Evolutionary conservation across 2,888 invertebrate genomes (phyloP), one percentile per base, ranked within the genome.

Genomic region (Andrena fulva): DNA sequence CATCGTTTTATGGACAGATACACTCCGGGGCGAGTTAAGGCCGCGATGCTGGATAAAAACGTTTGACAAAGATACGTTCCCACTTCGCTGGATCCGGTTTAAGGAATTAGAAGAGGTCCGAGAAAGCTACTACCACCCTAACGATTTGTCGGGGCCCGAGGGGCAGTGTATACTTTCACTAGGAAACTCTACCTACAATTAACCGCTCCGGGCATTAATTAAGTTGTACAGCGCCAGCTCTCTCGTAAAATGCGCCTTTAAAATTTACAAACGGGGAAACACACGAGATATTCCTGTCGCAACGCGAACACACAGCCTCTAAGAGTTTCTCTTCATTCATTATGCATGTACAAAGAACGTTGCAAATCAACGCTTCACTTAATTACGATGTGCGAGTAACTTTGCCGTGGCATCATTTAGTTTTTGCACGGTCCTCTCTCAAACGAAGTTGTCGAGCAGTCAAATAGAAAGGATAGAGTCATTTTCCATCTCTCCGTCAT

Each of bases 121-220:
- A n/a, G 16, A 50, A 12, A 20, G 10, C 33, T 50, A 60, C 24
- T 29, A 20, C 20, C 50, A 33, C 12, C 2, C 35, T 62, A 70
- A 84, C 70, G 73, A 76, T n/a, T 54, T 24, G 50, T 8, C 10
- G 35, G 35, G 29, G 75, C 59, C 27, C n/a, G 1, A 3, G 29
- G 66, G 62, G 20, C 52, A 33, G 48, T 62, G 33, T 74, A 67
- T 69, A 68, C 63, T 71, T 82, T 80, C 66, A 8, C 29, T 63
- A 59, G 33, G 42, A 67, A 80, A 54, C 24, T 64, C 52, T 78
- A 83, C 68, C 64, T 59, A 59, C 70, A 78, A 73, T 71, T 70
- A 85, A 52, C 33, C 27, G 62, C 54, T 50, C 62, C 73, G 48
- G 42, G 59, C 67, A 59, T 74, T 88, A 85, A 86, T 86, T 86